Percentiles rank a stretch among this genome's conserved stretches.
Conservation (phyloP, 1,140 invertebrate species). For the Drosophila saltans region DNA sequence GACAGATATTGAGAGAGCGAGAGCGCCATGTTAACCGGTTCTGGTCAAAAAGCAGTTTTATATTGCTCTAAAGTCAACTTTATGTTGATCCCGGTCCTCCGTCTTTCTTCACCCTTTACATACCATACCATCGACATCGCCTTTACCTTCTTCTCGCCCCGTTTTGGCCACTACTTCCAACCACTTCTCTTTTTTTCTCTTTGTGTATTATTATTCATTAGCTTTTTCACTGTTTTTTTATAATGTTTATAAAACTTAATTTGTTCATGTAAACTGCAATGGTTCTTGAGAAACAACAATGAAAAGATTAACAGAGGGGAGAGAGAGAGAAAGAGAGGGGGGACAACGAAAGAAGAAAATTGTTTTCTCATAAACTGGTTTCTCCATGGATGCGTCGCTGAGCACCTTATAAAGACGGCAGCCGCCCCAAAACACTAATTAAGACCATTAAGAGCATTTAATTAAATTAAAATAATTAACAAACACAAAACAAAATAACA, state of each 20-base stretch:
- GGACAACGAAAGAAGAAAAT: not conserved
- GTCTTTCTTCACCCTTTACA: constrained; percentile 10
- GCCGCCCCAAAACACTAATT: constrained; percentile 52
- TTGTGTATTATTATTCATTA: constrained; percentile 28
- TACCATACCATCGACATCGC: not conserved
- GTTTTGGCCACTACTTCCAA: constrained; percentile 6
- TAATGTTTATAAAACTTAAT: constrained; percentile 71
- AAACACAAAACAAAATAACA: constrained; percentile 25
- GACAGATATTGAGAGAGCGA: not conserved
- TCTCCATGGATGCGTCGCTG: constrained; percentile 29
- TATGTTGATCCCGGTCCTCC: constrained; percentile 10
- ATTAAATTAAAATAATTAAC: constrained; percentile 81
- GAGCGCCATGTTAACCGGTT: constrained; percentile 45
- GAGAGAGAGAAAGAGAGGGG: not conserved
- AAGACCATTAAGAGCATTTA: constrained; percentile 77
- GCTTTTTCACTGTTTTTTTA: constrained; percentile 8
- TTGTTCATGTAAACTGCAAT: constrained; percentile 56
- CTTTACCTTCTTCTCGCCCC: not conserved
- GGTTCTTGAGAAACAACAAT: constrained; percentile 58
- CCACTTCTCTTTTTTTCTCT: constrained; percentile 37
- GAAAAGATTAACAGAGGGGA: constrained; percentile 1
- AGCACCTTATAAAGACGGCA: constrained; percentile 67
- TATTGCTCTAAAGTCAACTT: constrained; percentile 14
- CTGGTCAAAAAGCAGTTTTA: constrained; percentile 19
- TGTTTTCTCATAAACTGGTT: constrained; percentile 27